Evolutionary conservation across 1,140 invertebrate genomes (phyloP), one percentile per base, ranked within the genome.

Genomic region (Ceratosolen solmsi): DNA sequence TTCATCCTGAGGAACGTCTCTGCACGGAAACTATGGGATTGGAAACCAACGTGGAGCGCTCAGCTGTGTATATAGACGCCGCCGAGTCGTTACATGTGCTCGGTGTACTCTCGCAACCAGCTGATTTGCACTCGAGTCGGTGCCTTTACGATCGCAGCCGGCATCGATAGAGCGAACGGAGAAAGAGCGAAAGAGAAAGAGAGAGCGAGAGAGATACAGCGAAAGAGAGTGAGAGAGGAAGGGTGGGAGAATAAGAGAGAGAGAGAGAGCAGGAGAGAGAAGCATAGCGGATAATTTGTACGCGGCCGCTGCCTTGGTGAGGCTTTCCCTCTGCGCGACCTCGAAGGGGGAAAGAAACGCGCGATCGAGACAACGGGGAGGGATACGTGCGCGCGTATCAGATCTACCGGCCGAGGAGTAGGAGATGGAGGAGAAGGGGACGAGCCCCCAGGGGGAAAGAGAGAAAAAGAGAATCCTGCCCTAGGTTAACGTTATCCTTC

Each of bases 401-500:
- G 25, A 76, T 22, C 73, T 76, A 65, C 17, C 56, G 56, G 20
- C 15, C 58, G 58, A n/a, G 63, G 63, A 38, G 25, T 25, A 46
- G 74, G 36, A 30, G 49, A 22, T 1, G 49, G 0, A 1, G 30
- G 38, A 27, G 36, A 30, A 11, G 56, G 20, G n/a, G 72, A 13
- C 72, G 71, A 63, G 58, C 58, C 33, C 63, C 13, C 56, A 51
- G 36, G 20, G 54, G 70, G 38, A 72, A 71, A 82, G 70, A 79
- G 70, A 73, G 33, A 75, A 86, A n/a, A 84, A 82, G 80, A 88
- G 85, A 86, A 85, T 89, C 88, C 89, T 90, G 89, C 86, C 89
- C 89, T 91, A 89, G 89, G 88, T 84, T 90, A 91, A 90, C 88
- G 86, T 89, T 87, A 90, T 88, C 87, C 88, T 89, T 86, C 85